Conservation (phyloP, 2,888 invertebrate species). For the Leptopilina myrica region DNA sequence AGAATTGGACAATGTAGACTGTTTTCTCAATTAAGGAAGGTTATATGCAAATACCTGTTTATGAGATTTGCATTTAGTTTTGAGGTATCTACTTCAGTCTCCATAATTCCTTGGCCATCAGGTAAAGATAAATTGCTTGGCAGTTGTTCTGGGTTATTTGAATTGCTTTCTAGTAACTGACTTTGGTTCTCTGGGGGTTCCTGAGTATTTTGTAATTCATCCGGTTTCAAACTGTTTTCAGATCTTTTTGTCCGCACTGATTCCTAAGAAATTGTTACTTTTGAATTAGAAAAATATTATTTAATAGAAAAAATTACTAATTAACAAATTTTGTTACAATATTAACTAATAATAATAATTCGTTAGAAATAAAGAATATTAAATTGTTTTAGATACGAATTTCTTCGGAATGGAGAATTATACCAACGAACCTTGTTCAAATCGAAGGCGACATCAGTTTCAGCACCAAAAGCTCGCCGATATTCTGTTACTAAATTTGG, state of each 20-base stretch:
- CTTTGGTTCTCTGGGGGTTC: slow-evolving; percentile 20
- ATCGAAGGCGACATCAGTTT: slow-evolving; percentile 66
- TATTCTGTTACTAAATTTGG: slow-evolving; percentile 67
- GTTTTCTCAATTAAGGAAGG: too few species aligned
- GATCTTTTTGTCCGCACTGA: background rate
- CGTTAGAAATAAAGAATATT: too few species aligned
- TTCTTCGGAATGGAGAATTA: background rate
- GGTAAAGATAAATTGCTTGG: slow-evolving; percentile 21
- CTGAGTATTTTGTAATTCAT: slow-evolving; percentile 10
- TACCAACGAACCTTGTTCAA: slow-evolving; percentile 48
- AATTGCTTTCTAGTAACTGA: background rate
- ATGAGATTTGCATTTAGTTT: slow-evolving; percentile 53
- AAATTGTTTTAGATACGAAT: too few species aligned
- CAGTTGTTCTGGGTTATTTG: slow-evolving; percentile 15
- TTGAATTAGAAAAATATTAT: too few species aligned
- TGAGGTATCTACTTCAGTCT: slow-evolving; percentile 58
- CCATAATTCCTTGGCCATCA: slow-evolving; percentile 59
- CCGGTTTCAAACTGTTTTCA: background rate
- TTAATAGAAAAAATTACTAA: background rate
- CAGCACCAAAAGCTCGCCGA: slow-evolving; percentile 67
- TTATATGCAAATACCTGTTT: slow-evolving; percentile 59
- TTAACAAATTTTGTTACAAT: too few species aligned
- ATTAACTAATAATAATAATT: too few species aligned
- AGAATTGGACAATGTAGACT: too few species aligned
- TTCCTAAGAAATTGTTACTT: background rate